A percentile compares a stretch with the other conserved stretches of the same genome.
These are phyloP conservation scores for Drosophila elegans DNA, from an alignment of 1,140 invertebrate genomes.

Conservation along the genomic window DNA sequence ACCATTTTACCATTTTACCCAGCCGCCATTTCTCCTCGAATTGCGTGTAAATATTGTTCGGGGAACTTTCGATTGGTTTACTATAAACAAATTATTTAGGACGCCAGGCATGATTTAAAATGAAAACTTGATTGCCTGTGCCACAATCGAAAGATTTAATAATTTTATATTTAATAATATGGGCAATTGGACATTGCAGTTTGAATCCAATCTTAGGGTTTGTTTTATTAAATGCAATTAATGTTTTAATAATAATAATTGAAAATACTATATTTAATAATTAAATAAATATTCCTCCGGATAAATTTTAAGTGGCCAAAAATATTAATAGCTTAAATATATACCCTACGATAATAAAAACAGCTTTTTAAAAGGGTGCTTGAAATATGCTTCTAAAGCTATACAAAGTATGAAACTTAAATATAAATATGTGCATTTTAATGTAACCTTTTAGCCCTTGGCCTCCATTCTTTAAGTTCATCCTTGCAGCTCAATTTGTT, in stretches of 20 bases:
- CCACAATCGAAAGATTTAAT: neutral
- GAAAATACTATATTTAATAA: no score
- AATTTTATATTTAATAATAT: neutral
- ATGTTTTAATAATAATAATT: no score
- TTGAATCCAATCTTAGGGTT: neutral
- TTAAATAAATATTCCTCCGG: no score
- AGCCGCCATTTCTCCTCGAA: neutral
- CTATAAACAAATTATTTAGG: slow-evolving; percentile 1
- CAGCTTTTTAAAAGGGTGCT: no score
- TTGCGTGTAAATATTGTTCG: neutral
- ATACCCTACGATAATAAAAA: no score
- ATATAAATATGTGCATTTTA: no score
- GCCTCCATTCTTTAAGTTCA: neutral
- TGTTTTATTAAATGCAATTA: neutral
- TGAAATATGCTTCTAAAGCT: no score
- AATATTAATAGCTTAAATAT: no score
- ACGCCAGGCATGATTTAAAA: neutral
- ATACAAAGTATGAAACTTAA: no score
- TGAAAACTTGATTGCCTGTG: neutral
- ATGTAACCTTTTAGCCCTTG: neutral
- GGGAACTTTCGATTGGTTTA: slow-evolving; percentile 11
- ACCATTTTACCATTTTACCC: neutral
- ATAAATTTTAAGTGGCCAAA: no score
- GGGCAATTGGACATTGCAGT: no score
- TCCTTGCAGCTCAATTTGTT: neutral